These are phyloP conservation scores for Chaetodon auriga DNA, from an alignment of 2,113 vertebrate species.

Conservation along the genomic window DNA sequence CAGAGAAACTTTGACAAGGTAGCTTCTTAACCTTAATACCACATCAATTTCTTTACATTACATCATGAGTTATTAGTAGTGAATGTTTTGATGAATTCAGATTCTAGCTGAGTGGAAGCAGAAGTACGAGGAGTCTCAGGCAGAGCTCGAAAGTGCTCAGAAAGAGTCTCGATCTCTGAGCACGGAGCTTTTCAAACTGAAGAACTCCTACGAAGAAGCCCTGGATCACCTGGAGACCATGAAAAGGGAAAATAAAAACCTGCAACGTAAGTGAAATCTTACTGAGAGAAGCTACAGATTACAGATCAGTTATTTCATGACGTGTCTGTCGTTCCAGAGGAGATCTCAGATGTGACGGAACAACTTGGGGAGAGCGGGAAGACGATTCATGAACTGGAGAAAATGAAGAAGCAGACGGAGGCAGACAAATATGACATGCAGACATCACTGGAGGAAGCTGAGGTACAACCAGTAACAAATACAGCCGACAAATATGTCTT, in stretches of 20 bases:
- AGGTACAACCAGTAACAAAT: conserved; percentile 79
- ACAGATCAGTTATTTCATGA: background rate
- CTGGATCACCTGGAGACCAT: conserved; percentile 74
- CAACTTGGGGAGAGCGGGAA: conserved; percentile 75
- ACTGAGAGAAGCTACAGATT: background rate
- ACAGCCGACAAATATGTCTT: background rate
- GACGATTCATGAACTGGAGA: conserved; percentile 74
- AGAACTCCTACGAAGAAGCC: conserved; percentile 78
- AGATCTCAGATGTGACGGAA: conserved; percentile 75
- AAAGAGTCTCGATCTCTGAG: conserved; percentile 74
- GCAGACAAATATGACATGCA: conserved; percentile 74
- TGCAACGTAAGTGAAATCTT: conserved; percentile 68
- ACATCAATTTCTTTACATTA: background rate
- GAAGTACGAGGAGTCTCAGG: conserved; percentile 77
- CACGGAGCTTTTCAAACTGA: conserved; percentile 79
- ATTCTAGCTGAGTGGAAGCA: conserved; percentile 77
- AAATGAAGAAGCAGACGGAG: conserved; percentile 77
- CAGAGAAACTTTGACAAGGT: conserved; percentile 80
- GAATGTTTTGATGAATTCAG: conserved; percentile 42
- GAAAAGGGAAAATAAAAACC: conserved; percentile 81
- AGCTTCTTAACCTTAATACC: background rate
- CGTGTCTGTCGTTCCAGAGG: conserved; percentile 56
- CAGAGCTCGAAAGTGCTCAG: conserved; percentile 73
- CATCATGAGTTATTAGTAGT: too few relatives aligned
- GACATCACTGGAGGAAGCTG: conserved; percentile 76